Evolutionary conservation across 2,797 vertebrate species (phyloP).

Genomic region (Chanos chanos): DNA sequence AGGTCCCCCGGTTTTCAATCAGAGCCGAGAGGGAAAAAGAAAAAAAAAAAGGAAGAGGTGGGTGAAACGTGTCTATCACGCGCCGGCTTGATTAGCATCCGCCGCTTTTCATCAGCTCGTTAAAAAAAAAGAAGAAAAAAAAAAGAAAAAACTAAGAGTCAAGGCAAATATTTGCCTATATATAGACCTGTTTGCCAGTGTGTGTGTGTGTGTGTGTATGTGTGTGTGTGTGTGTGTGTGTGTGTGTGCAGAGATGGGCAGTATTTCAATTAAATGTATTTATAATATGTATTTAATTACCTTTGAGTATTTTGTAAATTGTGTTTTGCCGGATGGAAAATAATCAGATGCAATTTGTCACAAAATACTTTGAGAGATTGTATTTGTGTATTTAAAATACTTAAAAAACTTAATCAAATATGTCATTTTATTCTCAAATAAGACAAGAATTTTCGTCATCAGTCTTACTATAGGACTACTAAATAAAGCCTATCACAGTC

Average conservation of each 20-base stretch:
- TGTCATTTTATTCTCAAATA: too few relatives aligned
- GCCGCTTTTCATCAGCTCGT: constrained; percentile 40
- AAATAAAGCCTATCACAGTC: too few relatives aligned
- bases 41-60: background rate
- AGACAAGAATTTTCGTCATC: too few relatives aligned
- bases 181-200: constrained; percentile 2
- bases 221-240: background rate
- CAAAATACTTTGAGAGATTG: too few relatives aligned
- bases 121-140: constrained; percentile 30
- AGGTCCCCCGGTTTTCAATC: constrained; percentile 16
- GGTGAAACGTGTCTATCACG: constrained; percentile 29
- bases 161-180: constrained; percentile 32
- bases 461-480: too few relatives aligned
- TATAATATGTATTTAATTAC: too few relatives aligned
- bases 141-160: constrained; percentile 17
- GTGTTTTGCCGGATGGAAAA: too few relatives aligned
- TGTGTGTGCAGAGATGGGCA: background rate
- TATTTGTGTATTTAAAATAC: too few relatives aligned
- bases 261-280: too few relatives aligned
- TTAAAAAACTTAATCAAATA: too few relatives aligned
- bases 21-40: constrained; percentile 13
- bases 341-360: too few relatives aligned
- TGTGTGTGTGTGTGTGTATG: background rate
- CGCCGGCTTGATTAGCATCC: constrained; percentile 44
- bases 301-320: too few relatives aligned